These are phyloP conservation scores for Eretmocerus hayati DNA, from an alignment of 2,888 invertebrate genomes.

Conservation along the genomic window DNA sequence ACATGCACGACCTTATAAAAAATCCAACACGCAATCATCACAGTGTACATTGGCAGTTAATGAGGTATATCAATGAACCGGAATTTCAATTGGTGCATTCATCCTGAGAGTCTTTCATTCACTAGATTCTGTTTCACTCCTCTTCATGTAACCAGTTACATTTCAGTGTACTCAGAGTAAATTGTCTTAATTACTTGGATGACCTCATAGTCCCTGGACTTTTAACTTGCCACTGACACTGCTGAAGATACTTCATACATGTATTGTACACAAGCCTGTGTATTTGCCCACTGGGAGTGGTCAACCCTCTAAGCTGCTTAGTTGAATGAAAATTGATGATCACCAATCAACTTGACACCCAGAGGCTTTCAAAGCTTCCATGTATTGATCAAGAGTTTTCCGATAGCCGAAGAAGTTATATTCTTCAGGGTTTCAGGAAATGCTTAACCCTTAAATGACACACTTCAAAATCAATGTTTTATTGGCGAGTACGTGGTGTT, in stretches of 20 bases:
- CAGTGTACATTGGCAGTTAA: conserved; percentile 6
- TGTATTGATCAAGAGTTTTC: no score
- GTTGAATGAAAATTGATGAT: no score
- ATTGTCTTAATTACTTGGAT: conserved; percentile 45
- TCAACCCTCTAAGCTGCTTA: conserved; percentile 23
- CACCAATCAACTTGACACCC: no score
- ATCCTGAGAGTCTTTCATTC: conserved; percentile 20
- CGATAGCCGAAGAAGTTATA: no score
- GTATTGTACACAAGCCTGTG: conserved; percentile 18
- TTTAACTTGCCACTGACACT: conserved; percentile 37
- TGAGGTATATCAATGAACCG: conserved; percentile 12
- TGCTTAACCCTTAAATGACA: no score
- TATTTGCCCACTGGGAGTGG: conserved; percentile 27
- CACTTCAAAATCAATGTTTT: no score
- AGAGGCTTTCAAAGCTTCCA: no score
- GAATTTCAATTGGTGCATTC: conserved; percentile 22
- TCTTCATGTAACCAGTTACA: conserved; percentile 12
- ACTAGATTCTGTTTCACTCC: conserved; percentile 15
- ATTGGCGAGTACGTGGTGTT: no score
- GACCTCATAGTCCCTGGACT: conserved; percentile 43
- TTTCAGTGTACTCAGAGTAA: conserved; percentile 36
- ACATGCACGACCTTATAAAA: no score
- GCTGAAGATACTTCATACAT: conserved; percentile 32
- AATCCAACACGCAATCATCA: neutral
- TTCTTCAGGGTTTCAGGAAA: no score